Percentiles rank a stretch among this genome's conserved stretches.
Evolutionary conservation across 2,888 invertebrate genomes (phyloP).

Genomic region (Drosophila incognita): DNA sequence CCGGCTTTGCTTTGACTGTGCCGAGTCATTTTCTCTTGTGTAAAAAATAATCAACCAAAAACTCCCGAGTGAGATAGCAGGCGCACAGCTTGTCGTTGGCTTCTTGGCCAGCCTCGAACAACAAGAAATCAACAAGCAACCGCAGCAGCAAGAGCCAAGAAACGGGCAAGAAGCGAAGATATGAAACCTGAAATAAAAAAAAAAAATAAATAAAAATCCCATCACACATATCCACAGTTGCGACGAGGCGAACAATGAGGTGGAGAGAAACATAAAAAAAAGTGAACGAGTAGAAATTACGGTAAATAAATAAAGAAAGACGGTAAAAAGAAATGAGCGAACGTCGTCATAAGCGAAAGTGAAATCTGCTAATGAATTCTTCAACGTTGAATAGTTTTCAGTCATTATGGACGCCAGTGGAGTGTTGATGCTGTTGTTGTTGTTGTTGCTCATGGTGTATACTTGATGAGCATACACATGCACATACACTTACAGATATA

Average conservation of each 20-base stretch:
- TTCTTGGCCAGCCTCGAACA: conserved; percentile 54
- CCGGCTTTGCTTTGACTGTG: conserved; percentile 63
- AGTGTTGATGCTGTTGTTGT: conserved; percentile 33
- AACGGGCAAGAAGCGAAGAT: conserved; percentile 24
- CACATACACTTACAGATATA: conserved; percentile 1
- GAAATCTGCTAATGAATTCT: conserved; percentile 84
- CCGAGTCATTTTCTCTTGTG: conserved; percentile 61
- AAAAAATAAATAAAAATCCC: conserved; percentile 22
- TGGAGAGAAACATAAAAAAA: conserved; percentile 16
- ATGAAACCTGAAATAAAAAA: conserved; percentile 14
- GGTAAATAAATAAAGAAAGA: conserved; percentile 74
- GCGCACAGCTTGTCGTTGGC: conserved; percentile 57
- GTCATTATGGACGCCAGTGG: conserved; percentile 73
- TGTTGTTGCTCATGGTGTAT: conserved; percentile 58
- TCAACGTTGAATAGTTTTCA: conserved; percentile 83
- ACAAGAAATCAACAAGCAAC: conserved; percentile 46
- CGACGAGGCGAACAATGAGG: conserved; percentile 20
- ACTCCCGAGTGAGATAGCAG: conserved; percentile 45
- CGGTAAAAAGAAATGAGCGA: conserved; percentile 69
- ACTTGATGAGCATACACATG: conserved; percentile 45
- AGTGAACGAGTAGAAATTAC: conserved; percentile 81
- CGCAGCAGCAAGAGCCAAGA: conserved; percentile 49
- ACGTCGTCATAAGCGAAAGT: conserved; percentile 84
- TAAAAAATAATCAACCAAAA: conserved; percentile 36
- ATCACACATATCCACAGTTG: conserved; percentile 16